phyloP scores from a whole-genome alignment of 2,888 invertebrate species.

The Gandaritis pyraliata region DNA sequence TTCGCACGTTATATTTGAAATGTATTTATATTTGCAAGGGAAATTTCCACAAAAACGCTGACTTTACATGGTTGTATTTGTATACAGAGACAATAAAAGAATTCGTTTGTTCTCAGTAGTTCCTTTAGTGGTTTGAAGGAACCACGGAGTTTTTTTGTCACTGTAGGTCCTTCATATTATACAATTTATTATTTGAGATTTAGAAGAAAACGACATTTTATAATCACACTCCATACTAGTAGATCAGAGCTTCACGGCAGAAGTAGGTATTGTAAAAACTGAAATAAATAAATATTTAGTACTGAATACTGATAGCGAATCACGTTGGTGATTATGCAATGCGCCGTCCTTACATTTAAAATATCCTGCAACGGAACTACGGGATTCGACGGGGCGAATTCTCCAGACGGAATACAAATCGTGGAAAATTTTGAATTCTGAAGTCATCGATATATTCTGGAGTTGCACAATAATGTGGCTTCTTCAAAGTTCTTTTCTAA shows the following conservation, averaged over 20 bases:
- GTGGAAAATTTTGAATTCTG: constrained; percentile 77
- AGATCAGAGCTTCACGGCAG: constrained; percentile 53
- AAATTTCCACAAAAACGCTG: neutral
- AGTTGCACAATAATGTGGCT: constrained; percentile 33
- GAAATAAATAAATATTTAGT: constrained; percentile 77
- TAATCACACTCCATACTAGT: constrained; percentile 37
- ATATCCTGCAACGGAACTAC: constrained; percentile 79
- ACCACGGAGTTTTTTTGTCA: no score
- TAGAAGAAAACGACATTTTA: constrained; percentile 31
- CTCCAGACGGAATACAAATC: constrained; percentile 80
- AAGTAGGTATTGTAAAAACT: constrained; percentile 67
- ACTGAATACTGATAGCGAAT: constrained; percentile 78
- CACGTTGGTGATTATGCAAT: constrained; percentile 81
- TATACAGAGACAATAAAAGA: no score
- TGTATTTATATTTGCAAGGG: neutral
- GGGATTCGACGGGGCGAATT: constrained; percentile 69
- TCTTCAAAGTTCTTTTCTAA: neutral
- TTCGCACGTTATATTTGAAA: constrained; percentile 22
- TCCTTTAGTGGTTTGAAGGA: no score
- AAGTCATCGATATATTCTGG: constrained; percentile 62
- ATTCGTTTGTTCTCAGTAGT: no score
- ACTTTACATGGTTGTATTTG: no score
- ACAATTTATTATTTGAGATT: constrained; percentile 17
- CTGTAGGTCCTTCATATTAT: neutral
- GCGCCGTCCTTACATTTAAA: constrained; percentile 80